Evolutionary conservation across 37 sponge, comb jelly and placozoan genomes (phyloP).

Genomic region (Beroe ovata): DNA sequence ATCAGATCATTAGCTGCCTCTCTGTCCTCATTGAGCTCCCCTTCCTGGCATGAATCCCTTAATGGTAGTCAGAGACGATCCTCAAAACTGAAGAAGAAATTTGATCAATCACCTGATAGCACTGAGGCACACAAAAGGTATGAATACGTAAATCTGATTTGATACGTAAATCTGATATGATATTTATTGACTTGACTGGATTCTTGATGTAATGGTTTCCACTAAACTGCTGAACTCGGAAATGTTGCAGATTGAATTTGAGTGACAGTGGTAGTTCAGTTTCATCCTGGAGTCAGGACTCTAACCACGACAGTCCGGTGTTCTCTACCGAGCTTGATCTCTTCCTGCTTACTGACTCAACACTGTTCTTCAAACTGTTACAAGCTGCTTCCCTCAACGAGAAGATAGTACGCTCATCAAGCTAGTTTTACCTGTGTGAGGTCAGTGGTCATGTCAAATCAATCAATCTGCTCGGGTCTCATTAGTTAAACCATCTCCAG

Average conservation of each 20-base stretch:
- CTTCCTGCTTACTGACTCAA: slow-evolving; percentile 45
- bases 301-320: not conserved
- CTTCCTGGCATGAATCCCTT: slow-evolving; percentile 10
- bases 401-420: slow-evolving; percentile 53
- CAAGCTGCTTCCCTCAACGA: slow-evolving; percentile 61
- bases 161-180: no score
- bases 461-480: no score
- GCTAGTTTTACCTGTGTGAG: not conserved
- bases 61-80: not conserved
- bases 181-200: no score
- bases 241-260: slow-evolving; percentile 35
- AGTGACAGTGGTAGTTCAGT: slow-evolving; percentile 54
- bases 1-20: not conserved
- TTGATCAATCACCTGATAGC: not conserved
- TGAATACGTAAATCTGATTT: no score
- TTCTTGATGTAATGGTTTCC: no score
- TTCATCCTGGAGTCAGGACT: not conserved
- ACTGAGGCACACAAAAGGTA: not conserved
- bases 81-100: not conserved
- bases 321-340: slow-evolving; percentile 10
- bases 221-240: no score
- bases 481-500: no score
- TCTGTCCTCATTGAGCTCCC: not conserved
- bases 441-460: no score
- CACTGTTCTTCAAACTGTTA: slow-evolving; percentile 30